A percentile compares a stretch with the other conserved stretches of the same genome.
Conservation (phyloP, 30 jellyfish, hydroid and myxozoan genomes). For the Pelagia noctiluca region DNA sequence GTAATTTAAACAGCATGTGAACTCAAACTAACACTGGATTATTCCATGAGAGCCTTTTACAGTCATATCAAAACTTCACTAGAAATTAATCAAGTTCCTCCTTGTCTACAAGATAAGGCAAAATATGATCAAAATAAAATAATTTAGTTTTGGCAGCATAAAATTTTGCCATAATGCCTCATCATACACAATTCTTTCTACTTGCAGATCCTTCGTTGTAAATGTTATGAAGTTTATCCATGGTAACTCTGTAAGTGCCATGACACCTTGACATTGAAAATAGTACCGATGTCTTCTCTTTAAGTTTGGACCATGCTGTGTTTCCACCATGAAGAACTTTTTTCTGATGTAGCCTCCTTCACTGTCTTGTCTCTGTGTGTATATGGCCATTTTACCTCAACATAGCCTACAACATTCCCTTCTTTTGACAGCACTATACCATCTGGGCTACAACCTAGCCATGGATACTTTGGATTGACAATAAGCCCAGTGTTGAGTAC, state of each 20-base stretch:
- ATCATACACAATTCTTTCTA: neutral
- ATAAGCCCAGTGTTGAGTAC: neutral
- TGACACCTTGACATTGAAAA: neutral
- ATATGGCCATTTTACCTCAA: neutral
- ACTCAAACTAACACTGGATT: no score
- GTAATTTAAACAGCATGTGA: no score
- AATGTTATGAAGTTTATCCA: neutral
- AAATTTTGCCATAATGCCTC: neutral
- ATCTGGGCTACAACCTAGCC: constrained; percentile 6
- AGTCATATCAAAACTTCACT: no score
- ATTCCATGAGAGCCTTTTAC: no score
- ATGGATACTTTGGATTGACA: neutral
- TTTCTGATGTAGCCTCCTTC: neutral
- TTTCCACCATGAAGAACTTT: neutral
- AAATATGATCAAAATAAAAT: neutral
- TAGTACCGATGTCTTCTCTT: neutral
- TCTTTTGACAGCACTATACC: neutral
- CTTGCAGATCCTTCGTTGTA: neutral
- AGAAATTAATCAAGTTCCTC: neutral
- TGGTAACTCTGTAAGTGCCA: neutral
- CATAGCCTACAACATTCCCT: neutral
- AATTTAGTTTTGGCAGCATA: neutral
- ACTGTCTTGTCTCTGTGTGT: neutral
- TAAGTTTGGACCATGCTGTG: neutral
- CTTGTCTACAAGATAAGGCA: neutral